Evolutionary conservation across 2,113 vertebrate genomes (phyloP), one percentile per base, ranked within the genome.

Genomic region (Pangasianodon gigas): DNA sequence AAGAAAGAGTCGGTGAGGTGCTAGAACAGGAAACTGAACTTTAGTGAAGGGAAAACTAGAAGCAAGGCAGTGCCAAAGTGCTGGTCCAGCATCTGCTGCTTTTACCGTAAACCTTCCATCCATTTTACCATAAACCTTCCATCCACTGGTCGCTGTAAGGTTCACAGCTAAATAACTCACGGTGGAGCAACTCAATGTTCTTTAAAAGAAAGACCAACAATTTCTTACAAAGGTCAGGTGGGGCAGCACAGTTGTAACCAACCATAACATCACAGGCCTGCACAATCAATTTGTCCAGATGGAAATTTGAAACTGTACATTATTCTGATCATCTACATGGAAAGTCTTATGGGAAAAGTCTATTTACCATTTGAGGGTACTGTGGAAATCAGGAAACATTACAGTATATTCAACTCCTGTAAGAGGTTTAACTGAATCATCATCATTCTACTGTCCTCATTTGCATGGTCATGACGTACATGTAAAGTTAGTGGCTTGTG

Each of bases 191-290:
- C 26, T 84, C 65, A 69, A 19, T n/a, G 51, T 87, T 89, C 29
- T 89, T 81, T 69, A 29, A 86, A 79, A 54, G 11, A 65, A 84
- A 60, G 32, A 58, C 14, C 26, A 51, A 37, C 41, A 29, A 79
- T 65, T 90, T 86, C 90, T 52, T 91, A 93, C 93, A 90, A 90
- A 91, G 92, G 52, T 52, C 80, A 88, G 86, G 90, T 89, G 90
- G 84, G 82, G 67, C 85, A 90, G 80, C 75, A 79, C 13, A 71
- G 62, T 62, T 62, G n/a, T 84, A 54, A 74, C 87, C 79, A 65
- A 69, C 80, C 67, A 54, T 24, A n/a, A 10, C 37, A n/a, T 46
- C 51, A 84, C 65, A 74, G 58, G 18, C 60, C 56, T 65, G 14
- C 48, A 24, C 60, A 37, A 52, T 82, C 26, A 82, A 41, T 83